These are phyloP conservation scores for Poecile montanus DNA, from an alignment of 2,797 vertebrate species.

Conservation along the genomic window DNA sequence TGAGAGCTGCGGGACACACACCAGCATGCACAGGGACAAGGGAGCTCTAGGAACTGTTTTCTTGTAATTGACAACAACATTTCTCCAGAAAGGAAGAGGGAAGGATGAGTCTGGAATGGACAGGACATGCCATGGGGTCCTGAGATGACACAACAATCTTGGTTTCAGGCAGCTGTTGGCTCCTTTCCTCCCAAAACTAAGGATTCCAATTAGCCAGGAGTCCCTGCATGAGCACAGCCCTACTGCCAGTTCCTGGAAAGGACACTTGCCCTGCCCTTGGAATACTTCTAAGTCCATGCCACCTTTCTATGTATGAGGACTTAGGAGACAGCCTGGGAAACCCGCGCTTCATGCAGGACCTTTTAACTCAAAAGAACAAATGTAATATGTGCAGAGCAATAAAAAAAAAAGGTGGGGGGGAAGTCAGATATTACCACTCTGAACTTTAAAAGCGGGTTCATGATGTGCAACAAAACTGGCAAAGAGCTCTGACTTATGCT, in stretches of 20 bases:
- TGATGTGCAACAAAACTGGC: not conserved
- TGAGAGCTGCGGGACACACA: not conserved
- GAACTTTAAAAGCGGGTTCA: not conserved
- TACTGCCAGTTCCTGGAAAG: not conserved
- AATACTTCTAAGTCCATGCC: not conserved
- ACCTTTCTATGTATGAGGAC: not conserved
- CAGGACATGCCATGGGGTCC: not conserved
- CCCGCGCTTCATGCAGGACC: not conserved
- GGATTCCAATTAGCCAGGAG: not conserved
- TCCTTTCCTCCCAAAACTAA: not conserved
- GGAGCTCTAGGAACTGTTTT: not conserved
- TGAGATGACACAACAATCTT: constrained; percentile 16
- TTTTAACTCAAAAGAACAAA: not conserved
- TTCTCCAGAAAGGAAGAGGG: not conserved
- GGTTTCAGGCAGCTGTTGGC: not conserved
- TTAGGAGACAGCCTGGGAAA: not conserved
- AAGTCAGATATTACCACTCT: not conserved
- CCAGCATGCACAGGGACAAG: not conserved
- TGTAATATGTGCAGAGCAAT: not conserved
- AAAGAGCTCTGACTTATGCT: not conserved
- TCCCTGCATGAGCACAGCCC: not conserved
- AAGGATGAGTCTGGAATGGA: not conserved
- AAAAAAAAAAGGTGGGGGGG: rapidly evolving
- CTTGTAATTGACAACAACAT: not conserved
- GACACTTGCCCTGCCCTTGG: not conserved